Conservation (phyloP, 2,888 invertebrate species). For the Amiota minor region DNA sequence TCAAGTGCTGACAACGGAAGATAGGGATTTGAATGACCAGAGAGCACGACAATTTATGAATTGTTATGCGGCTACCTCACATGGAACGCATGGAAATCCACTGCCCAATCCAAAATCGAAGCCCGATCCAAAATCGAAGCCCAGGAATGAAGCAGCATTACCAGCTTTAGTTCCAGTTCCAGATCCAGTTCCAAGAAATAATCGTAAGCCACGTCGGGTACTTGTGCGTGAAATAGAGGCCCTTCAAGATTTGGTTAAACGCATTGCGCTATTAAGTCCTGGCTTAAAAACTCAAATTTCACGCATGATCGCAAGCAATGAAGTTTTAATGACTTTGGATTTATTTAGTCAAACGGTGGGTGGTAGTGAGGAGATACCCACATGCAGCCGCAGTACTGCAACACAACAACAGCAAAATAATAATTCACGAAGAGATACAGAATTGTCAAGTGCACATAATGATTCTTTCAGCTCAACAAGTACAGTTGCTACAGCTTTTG, state of each 20-base stretch:
- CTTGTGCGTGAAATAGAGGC: constrained; percentile 52
- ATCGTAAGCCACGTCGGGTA: constrained; percentile 36
- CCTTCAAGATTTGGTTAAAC: constrained; percentile 48
- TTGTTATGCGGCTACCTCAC: constrained; percentile 29
- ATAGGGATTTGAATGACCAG: constrained; percentile 14
- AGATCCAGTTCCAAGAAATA: background rate
- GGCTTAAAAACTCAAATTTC: constrained; percentile 45
- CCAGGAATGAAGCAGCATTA: constrained; percentile 19
- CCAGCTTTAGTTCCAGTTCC: background rate
- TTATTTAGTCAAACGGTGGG: constrained; percentile 42
- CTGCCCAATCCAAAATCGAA: background rate
- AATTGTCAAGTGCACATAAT: background rate
- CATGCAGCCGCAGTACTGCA: constrained; percentile 40
- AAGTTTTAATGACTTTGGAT: constrained; percentile 50
- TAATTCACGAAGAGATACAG: background rate
- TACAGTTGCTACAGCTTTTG: too few relatives aligned
- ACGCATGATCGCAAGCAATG: constrained; percentile 48
- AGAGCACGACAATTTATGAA: constrained; percentile 44
- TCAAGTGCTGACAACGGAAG: background rate
- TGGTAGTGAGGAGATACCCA: constrained; percentile 38
- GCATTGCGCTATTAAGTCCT: constrained; percentile 36
- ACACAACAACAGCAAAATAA: constrained; percentile 21
- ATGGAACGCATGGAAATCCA: background rate
- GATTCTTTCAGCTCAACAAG: too few relatives aligned
- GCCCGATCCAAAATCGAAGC: background rate